phyloP scores from a whole-genome alignment of 2,888 invertebrate genomes.

The Microdon myrmicae region DNA sequence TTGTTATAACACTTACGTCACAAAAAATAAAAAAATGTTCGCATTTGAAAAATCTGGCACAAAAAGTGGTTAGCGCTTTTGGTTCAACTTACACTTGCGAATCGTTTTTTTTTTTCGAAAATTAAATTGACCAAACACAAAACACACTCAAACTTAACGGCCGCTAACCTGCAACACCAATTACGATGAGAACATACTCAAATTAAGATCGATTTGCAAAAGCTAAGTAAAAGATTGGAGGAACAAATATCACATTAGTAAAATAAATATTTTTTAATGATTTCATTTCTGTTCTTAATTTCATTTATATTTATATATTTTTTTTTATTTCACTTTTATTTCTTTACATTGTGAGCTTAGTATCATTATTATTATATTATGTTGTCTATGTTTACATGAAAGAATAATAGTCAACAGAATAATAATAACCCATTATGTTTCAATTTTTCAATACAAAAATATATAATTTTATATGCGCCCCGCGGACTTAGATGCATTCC shows the following conservation, averaged over 20 bases:
- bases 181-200: too few relatives aligned
- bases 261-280: constrained; percentile 11
- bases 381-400: too few relatives aligned
- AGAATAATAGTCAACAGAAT: constrained; percentile 3
- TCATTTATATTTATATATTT: too few relatives aligned
- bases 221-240: constrained; percentile 6
- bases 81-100: too few relatives aligned
- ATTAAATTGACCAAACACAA: too few relatives aligned
- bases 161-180: too few relatives aligned
- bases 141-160: background rate
- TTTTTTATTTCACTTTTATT: background rate
- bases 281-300: too few relatives aligned
- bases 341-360: constrained; percentile 6
- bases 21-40: background rate
- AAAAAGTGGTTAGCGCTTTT: constrained; percentile 9
- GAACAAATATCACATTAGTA: constrained; percentile 13
- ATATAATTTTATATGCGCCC: too few relatives aligned
- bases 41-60: background rate
- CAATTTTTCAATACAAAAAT: too few relatives aligned
- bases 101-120: background rate
- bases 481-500: too few relatives aligned
- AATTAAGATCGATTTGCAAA: constrained; percentile 1
- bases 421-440: background rate
- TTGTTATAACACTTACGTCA: constrained; percentile 1
- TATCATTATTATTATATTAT: constrained; percentile 6